These are phyloP conservation scores for Paramormyrops hopkinsi DNA, from an alignment of 2,797 vertebrate genomes.

Conservation along the genomic window DNA sequence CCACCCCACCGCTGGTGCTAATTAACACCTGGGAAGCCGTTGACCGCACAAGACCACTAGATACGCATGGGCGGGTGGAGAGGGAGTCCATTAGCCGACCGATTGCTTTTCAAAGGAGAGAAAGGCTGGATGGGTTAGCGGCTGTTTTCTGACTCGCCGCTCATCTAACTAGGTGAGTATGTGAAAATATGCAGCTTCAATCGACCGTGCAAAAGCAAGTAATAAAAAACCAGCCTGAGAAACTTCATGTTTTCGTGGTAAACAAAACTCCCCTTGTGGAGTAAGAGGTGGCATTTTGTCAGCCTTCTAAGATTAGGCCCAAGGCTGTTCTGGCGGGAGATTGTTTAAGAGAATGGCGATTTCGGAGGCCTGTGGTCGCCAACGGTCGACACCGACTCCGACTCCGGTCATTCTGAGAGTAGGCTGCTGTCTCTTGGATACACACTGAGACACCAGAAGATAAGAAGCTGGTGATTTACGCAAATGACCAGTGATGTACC, in stretches of 20 bases:
- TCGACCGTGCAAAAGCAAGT: neutral
- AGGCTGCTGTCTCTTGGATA: neutral
- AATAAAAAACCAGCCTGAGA: neutral
- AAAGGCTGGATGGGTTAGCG: neutral
- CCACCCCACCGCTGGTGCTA: neutral
- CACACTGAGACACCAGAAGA: neutral
- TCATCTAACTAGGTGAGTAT: neutral
- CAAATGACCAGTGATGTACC: neutral
- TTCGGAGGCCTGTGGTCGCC: neutral
- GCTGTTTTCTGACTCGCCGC: neutral
- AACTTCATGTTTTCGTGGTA: neutral
- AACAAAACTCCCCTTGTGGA: neutral
- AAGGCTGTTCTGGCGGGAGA: neutral
- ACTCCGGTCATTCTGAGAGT: neutral
- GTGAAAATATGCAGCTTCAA: neutral
- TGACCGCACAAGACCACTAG: neutral
- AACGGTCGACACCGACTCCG: neutral
- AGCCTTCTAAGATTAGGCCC: neutral
- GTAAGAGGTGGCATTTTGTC: neutral
- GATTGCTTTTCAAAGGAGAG: neutral
- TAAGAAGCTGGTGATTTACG: neutral
- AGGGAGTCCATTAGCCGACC: neutral
- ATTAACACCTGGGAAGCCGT: conserved; percentile 5
- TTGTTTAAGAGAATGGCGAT: neutral
- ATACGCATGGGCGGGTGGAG: neutral